Base-by-base conservation (phyloP, 2,888 invertebrate species). In the Spodoptera picta region DNA sequence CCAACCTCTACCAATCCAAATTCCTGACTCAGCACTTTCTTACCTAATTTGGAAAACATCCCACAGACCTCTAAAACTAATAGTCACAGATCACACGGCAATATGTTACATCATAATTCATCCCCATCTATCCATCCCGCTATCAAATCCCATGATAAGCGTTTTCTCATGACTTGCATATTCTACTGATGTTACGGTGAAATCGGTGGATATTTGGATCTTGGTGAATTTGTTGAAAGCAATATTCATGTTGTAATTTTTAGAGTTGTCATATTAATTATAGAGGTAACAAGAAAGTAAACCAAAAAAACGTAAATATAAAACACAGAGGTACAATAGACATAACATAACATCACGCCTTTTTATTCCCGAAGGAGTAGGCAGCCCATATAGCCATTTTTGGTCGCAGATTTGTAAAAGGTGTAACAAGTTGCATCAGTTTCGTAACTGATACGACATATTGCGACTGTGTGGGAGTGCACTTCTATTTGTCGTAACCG, bases 151-250 rank as follows among this genome's bases (percentile, higher is more conserved):
- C 86, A 84, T 88, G 94, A 93, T 94, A 94, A 94, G 93, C 93
- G 92, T 87, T 90, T 92, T 92, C 92, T 90, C 94, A 92, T 94
- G 94, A 94, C 94, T 94, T 93, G 94, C 94, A 94, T 94, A 92
- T 93, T 88, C 83, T 77, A 49, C 69, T 49, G 46, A 60, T 58
- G 52, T 54, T 59, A 47, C 62, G 60, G 57, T 47, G 19, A 36
- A 53, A 59, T 36, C 36, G 6, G 36, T 36, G 36, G 9, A 9
- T 36, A 9, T 42, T 27, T 23, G n/a, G 54, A 62, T 71, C 72
- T 57, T 69, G 60, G 50, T 63, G 50, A 60, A 53, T 52, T 6
- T 42, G 9, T 27, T 3, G 23, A 11, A 14, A 10, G 36, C 4
- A 9, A 45, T 19, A 55, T 42, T 49, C 1, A 19, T 14, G 19